These are phyloP conservation scores for Maccullochella peelii DNA, from an alignment of 2,113 vertebrate genomes.

Conservation along the genomic window DNA sequence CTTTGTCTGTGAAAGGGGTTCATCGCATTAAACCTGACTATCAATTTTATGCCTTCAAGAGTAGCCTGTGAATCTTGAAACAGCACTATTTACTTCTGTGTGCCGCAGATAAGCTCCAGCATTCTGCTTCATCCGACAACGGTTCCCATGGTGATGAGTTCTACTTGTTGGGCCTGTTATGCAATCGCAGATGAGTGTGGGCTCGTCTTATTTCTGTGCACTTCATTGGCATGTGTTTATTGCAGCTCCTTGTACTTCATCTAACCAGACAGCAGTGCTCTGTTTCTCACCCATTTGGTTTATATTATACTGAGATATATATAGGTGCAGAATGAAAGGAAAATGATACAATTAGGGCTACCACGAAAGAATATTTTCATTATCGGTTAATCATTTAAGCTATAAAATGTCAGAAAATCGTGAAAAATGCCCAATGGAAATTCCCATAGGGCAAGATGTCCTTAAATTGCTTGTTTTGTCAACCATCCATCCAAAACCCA, in stretches of 20 bases:
- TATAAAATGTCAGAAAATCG: neutral
- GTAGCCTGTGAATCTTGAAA: constrained; percentile 62
- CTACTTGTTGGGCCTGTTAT: constrained; percentile 82
- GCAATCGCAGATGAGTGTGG: constrained; percentile 82
- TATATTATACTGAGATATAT: neutral
- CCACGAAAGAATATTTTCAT: neutral
- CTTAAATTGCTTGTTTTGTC: neutral
- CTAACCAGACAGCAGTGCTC: constrained; percentile 5
- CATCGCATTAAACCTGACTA: constrained; percentile 59
- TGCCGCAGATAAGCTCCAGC: constrained; percentile 60
- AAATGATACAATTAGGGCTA: neutral
- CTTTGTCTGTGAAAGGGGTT: constrained; percentile 60
- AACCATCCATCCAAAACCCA: neutral
- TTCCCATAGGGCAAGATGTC: neutral
- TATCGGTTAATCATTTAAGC: neutral
- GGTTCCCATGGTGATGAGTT: constrained; percentile 83
- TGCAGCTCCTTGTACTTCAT: constrained; percentile 39
- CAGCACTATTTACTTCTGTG: constrained; percentile 42
- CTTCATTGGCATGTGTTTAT: constrained; percentile 60
- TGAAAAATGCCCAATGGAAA: neutral
- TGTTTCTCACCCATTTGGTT: constrained; percentile 9
- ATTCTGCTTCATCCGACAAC: constrained; percentile 75
- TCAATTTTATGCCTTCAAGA: constrained; percentile 54
- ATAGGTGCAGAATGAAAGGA: neutral
- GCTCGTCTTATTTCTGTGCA: constrained; percentile 76